Percentiles rank a stretch among this genome's conserved stretches.
Conservation (phyloP, 2,797 vertebrate genomes). For the Chromobotia macracanthus region DNA sequence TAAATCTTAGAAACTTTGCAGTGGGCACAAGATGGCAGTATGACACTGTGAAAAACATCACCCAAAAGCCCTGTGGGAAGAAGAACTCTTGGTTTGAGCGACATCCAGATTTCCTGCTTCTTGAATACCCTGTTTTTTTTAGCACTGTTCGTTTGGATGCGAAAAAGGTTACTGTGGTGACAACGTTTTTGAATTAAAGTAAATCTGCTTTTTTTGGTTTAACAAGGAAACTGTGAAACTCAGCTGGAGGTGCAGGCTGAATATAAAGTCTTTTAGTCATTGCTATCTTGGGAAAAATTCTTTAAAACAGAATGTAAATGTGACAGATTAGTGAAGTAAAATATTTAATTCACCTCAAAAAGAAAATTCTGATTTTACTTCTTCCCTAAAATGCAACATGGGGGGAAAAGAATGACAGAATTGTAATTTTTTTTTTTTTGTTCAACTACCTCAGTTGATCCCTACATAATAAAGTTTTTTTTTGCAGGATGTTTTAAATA, state of each 20-base stretch:
- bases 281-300: not conserved
- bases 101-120: not conserved
- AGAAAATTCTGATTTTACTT: not conserved
- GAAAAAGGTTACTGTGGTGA: constrained; percentile 17
- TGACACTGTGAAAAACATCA: constrained; percentile 61
- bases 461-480: not conserved
- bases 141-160: not conserved
- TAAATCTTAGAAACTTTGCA: not conserved
- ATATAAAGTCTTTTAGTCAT: constrained; percentile 19
- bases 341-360: too few species aligned
- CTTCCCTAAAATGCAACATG: not conserved
- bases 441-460: not conserved
- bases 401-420: not conserved
- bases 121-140: not conserved
- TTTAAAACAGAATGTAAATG: not conserved
- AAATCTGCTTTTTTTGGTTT: constrained; percentile 26
- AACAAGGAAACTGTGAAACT: not conserved
- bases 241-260: constrained; percentile 12
- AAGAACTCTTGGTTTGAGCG: not conserved
- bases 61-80: too few species aligned
- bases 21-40: constrained; percentile 77
- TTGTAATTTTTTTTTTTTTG: too few species aligned
- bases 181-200: not conserved
- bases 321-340: not conserved
- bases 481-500: constrained; percentile 86